Percentiles rank a stretch among this genome's conserved stretches.
Evolutionary conservation across 1,140 invertebrate species (phyloP).

Genomic region (Colletes latitarsis): DNA sequence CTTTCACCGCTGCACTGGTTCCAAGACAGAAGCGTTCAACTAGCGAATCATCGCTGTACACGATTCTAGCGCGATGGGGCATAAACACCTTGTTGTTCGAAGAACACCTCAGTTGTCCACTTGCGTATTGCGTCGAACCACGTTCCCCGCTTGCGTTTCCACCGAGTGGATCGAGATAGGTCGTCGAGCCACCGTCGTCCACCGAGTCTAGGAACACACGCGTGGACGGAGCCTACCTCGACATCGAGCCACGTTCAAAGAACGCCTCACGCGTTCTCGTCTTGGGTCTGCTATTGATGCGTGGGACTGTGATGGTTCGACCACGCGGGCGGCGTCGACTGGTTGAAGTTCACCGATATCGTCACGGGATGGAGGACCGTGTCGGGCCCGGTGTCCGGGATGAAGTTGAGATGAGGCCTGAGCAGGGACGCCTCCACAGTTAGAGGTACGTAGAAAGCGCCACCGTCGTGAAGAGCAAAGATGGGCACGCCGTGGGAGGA

Average conservation of each 20-base stretch:
- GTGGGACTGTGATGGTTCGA: constrained; percentile 72
- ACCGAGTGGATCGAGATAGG: too few relatives aligned
- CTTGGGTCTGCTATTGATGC: constrained; percentile 68
- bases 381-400: constrained; percentile 81
- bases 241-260: not conserved
- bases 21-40: too few relatives aligned
- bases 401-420: constrained; percentile 85
- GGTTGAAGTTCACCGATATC: constrained; percentile 92
- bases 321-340: constrained; percentile 70
- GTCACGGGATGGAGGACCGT: constrained; percentile 93
- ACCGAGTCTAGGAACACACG: not conserved
- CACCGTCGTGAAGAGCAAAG: constrained; percentile 91
- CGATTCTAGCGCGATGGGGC: too few relatives aligned
- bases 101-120: too few relatives aligned
- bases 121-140: too few relatives aligned
- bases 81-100: too few relatives aligned
- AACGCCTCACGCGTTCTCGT: not conserved
- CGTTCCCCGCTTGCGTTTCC: too few relatives aligned
- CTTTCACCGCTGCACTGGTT: too few relatives aligned
- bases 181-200: too few relatives aligned
- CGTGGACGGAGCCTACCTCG: too few relatives aligned
- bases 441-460: constrained; percentile 95
- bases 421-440: constrained; percentile 91
- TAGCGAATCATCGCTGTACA: too few relatives aligned
- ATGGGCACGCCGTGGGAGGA: constrained; percentile 84